Conservation (phyloP, 2,797 vertebrate genomes). For the Thaleichthys pacificus region DNA sequence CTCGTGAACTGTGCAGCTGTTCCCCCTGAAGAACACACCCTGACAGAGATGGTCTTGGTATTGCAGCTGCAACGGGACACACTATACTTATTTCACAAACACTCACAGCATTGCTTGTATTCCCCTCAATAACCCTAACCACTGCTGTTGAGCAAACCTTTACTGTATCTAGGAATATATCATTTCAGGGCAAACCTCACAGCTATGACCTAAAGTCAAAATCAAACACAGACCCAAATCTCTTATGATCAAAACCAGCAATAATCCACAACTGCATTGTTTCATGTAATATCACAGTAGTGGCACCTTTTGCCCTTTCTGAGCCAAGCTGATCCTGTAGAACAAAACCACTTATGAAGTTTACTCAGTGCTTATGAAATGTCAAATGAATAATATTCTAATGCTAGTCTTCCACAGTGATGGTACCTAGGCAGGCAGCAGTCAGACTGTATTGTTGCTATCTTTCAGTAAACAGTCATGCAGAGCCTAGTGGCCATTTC, state of each 20-base stretch:
- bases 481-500: constrained; percentile 66
- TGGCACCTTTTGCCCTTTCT: constrained; percentile 11
- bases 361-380: constrained; percentile 49
- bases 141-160: no score
- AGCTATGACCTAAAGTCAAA: no score
- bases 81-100: constrained; percentile 10
- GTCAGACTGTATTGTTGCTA: constrained; percentile 60
- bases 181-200: no score
- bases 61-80: neutral
- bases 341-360: constrained; percentile 49
- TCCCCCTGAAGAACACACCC: neutral
- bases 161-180: no score
- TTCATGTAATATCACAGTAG: neutral
- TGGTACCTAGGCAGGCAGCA: constrained; percentile 56
- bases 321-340: constrained; percentile 38
- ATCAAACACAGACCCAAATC: no score
- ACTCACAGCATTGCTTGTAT: no score
- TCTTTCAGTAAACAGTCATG: constrained; percentile 58
- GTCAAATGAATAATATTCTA: constrained; percentile 59
- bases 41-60: neutral
- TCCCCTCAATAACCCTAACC: no score
- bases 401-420: constrained; percentile 62
- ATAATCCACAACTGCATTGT: neutral
- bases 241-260: neutral
- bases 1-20: constrained; percentile 31